These are phyloP conservation scores for Scaeva pyrastri DNA, from an alignment of 2,888 invertebrate genomes.

Conservation along the genomic window DNA sequence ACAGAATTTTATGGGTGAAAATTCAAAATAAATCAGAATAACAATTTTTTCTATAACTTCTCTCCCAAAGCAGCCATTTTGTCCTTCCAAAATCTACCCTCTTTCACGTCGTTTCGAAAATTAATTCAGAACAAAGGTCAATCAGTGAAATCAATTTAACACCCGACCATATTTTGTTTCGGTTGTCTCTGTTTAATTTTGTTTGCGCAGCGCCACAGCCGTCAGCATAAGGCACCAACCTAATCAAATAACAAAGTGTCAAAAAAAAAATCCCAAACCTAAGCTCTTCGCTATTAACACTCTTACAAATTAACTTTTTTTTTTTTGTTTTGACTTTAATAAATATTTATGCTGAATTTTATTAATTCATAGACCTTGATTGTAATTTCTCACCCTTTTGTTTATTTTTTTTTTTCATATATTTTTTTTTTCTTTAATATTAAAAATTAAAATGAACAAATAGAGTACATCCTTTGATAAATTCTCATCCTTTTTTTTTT, in stretches of 20 bases:
- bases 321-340: neutral
- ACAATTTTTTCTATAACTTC: no score
- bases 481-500: neutral
- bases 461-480: neutral
- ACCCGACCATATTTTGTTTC: no score
- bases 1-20: neutral
- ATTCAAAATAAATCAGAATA: no score
- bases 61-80: no score
- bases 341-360: neutral
- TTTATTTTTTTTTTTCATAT: neutral
- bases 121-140: no score
- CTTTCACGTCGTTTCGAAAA: no score
- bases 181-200: no score
- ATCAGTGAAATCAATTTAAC: no score
- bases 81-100: no score
- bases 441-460: neutral
- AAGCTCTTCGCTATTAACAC: neutral
- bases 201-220: no score
- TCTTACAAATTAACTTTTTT: neutral
- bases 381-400: slow-evolving; percentile 4
- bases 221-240: neutral
- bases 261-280: neutral
- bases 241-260: neutral
- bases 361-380: slow-evolving; percentile 8
- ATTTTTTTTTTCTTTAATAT: neutral